Conservation (phyloP, 2,888 invertebrate genomes). For the Perizoma flavofasciatum region DNA sequence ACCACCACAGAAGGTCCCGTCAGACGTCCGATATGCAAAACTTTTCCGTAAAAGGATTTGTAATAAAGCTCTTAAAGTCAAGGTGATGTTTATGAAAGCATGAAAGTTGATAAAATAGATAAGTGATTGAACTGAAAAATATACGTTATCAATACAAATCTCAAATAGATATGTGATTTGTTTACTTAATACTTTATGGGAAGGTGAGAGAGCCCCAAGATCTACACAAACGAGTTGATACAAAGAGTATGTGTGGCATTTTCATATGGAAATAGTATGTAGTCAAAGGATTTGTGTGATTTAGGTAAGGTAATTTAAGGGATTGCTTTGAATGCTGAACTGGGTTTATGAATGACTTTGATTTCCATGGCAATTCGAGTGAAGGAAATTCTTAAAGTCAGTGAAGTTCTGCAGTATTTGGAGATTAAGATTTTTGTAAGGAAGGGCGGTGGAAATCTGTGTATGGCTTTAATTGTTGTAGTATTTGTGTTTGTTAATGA, state of each 20-base stretch:
- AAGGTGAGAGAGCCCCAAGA: conserved; percentile 5
- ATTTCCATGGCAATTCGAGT: background rate
- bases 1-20: too few species aligned
- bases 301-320: conserved; percentile 49
- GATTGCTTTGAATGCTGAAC: background rate
- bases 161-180: too few species aligned
- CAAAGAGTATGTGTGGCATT: conserved; percentile 48
- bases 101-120: too few species aligned
- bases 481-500: conserved; percentile 13
- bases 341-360: conserved; percentile 12
- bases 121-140: too few species aligned
- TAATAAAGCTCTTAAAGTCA: too few species aligned
- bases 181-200: background rate
- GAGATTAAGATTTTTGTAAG: conserved; percentile 16
- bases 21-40: too few species aligned
- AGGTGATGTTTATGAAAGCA: too few species aligned
- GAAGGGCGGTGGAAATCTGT: background rate
- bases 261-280: conserved; percentile 56
- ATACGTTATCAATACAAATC: too few species aligned
- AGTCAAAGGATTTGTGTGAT: conserved; percentile 73
- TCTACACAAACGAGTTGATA: conserved; percentile 3
- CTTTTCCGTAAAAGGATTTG: too few species aligned
- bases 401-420: conserved; percentile 4
- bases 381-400: conserved; percentile 10
- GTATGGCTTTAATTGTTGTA: conserved; percentile 12